Percentiles rank a stretch among this genome's conserved stretches.
Conservation (phyloP, 2,113 vertebrate genomes). For the Condylura cristata region DNA sequence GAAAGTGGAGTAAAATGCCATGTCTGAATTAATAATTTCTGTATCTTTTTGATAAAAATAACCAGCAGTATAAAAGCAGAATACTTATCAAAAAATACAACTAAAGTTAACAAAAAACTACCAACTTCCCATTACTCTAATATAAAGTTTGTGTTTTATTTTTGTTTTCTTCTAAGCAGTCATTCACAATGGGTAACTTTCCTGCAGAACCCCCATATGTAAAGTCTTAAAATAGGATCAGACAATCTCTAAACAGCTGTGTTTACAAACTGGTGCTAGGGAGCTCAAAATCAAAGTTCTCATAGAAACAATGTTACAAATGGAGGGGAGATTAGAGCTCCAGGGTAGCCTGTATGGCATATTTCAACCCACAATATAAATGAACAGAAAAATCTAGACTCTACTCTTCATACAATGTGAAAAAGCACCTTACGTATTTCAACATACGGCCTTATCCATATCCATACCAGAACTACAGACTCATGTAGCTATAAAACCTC, state of each 20-base stretch:
- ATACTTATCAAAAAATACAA: neutral
- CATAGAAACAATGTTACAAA: slow-evolving; percentile 18
- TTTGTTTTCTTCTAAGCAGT: neutral
- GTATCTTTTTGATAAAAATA: neutral
- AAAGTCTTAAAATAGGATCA: neutral
- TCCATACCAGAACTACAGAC: neutral
- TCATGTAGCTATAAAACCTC: neutral
- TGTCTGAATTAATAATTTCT: neutral
- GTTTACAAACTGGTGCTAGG: neutral
- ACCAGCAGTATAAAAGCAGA: neutral
- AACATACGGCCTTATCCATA: neutral
- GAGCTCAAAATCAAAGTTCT: slow-evolving; percentile 49
- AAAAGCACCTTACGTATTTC: neutral
- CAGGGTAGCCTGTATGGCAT: neutral
- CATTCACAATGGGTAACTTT: neutral
- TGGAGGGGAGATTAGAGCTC: neutral
- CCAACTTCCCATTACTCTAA: neutral
- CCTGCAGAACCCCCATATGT: neutral
- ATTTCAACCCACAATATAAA: neutral
- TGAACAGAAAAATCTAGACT: neutral
- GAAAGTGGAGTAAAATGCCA: neutral
- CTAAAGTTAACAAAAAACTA: neutral
- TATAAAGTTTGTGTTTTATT: neutral
- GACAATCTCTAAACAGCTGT: neutral
- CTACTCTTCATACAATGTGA: neutral